phyloP scores from a whole-genome alignment of 2,888 invertebrate genomes.

The Cantharis lateralis region DNA sequence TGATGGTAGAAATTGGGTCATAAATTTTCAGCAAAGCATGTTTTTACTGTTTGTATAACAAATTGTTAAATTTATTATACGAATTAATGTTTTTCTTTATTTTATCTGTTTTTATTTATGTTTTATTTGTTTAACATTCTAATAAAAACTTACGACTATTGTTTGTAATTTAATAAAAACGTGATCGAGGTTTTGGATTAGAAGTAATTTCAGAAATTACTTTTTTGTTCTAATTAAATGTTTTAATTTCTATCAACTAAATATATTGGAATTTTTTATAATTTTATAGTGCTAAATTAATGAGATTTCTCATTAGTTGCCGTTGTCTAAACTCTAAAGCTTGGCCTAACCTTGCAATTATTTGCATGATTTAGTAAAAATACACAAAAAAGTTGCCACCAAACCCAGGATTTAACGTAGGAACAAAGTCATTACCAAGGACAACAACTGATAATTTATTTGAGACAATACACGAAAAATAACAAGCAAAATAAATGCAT shows the following conservation, averaged over 20 bases:
- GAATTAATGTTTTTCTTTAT: background rate
- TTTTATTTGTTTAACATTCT: background rate
- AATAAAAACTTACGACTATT: background rate
- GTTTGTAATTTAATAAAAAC: background rate
- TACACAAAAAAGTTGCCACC: background rate
- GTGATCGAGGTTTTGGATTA: no score
- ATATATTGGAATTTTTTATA: no score
- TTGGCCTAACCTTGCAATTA: background rate
- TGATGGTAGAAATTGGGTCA: background rate
- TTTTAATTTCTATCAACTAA: no score
- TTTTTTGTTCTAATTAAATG: no score
- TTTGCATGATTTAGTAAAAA: background rate
- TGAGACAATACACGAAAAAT: background rate
- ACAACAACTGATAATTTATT: background rate
- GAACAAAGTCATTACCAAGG: background rate
- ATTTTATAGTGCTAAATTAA: no score
- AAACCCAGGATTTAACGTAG: background rate
- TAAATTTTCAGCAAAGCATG: background rate
- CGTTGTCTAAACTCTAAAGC: no score
- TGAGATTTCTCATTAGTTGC: no score
- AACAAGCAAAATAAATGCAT: background rate
- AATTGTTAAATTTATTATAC: background rate
- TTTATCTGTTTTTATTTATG: background rate
- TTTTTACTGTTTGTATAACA: background rate
- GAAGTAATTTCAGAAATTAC: background rate